A percentile compares a stretch with the other conserved stretches of the same genome.
phyloP scores from a whole-genome alignment of 1,140 invertebrate species.

The Drosophila biarmipes region DNA sequence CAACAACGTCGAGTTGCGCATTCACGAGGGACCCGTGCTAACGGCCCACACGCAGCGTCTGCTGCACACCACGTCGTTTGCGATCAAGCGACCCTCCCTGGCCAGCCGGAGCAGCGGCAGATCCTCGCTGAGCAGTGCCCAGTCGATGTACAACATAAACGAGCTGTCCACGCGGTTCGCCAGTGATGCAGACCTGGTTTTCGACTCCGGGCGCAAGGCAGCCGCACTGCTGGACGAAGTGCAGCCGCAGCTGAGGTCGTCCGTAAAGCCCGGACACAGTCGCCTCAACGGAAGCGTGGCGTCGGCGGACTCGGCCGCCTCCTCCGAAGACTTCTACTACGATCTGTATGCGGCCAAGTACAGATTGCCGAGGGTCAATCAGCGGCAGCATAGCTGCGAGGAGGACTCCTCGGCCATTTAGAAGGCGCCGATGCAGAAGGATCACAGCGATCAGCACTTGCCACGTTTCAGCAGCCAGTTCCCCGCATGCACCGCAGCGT shows the following conservation, averaged over 20 bases:
- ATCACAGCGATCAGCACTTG: constrained; percentile 23
- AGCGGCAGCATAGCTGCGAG: constrained; percentile 65
- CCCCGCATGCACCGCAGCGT: constrained; percentile 23
- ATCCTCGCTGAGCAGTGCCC: constrained; percentile 71
- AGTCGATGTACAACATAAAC: constrained; percentile 78
- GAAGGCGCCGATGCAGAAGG: neutral
- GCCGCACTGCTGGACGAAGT: constrained; percentile 74
- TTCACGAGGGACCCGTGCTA: constrained; percentile 59
- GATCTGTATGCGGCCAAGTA: constrained; percentile 70
- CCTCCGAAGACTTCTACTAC: constrained; percentile 63
- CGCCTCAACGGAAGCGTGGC: constrained; percentile 29
- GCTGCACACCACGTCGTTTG: constrained; percentile 78
- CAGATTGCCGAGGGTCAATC: constrained; percentile 54
- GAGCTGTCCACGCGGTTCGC: constrained; percentile 60
- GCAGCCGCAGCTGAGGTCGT: constrained; percentile 65
- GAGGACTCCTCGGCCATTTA: constrained; percentile 58
- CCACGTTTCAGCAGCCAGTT: constrained; percentile 18
- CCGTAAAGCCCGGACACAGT: constrained; percentile 57
- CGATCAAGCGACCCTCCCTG: constrained; percentile 77
- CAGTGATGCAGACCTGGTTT: constrained; percentile 70
- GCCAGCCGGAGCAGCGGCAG: constrained; percentile 68
- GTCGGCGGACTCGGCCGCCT: constrained; percentile 34
- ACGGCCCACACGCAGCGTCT: constrained; percentile 65
- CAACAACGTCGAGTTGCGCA: constrained; percentile 54
- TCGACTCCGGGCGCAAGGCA: constrained; percentile 67